Evolutionary conservation across 2,888 invertebrate species (phyloP), one percentile per base, ranked within the genome.

Genomic region (Oscheius sp.): DNA sequence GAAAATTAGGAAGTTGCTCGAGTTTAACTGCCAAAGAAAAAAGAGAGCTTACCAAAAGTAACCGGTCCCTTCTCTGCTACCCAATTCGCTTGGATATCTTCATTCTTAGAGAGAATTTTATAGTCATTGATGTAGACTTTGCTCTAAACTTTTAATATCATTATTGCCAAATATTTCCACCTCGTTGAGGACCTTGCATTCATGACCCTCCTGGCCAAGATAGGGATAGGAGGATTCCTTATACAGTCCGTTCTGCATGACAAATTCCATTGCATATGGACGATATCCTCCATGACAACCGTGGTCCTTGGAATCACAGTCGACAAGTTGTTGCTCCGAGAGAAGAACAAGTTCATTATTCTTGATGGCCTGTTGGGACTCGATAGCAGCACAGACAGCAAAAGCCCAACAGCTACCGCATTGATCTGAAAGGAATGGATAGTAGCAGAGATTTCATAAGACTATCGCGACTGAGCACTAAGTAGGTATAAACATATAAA

Each of bases 391-490:
- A 0, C 74, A 74, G 1, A 75, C 71, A 0, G 82, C 73, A 61
- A 82, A 82, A 0, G 78, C 79, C 81, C 82, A 82, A 36, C 82
- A 82, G 0, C 78, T 76, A 5, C 81, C 81, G 36, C 81, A 81
- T n/a, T n/a, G n/a, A n/a, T n/a, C n/a, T n/a, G n/a, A n/a, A n/a
- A n/a, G n/a, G n/a, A n/a, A n/a, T n/a, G n/a, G n/a, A n/a, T n/a
- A n/a, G n/a, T n/a, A n/a, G n/a, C n/a, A n/a, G n/a, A n/a, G n/a
- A n/a, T n/a, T n/a, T n/a, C n/a, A n/a, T n/a, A n/a, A n/a, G n/a
- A n/a, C n/a, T n/a, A n/a, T n/a, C n/a, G n/a, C n/a, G n/a, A n/a
- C n/a, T n/a, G n/a, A n/a, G n/a, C n/a, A n/a, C n/a, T n/a, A n/a
- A n/a, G n/a, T n/a, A n/a, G n/a, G n/a, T n/a, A n/a, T n/a, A n/a